Evolutionary conservation across 2,888 invertebrate genomes (phyloP).

Genomic region (Leptopilina myrica): DNA sequence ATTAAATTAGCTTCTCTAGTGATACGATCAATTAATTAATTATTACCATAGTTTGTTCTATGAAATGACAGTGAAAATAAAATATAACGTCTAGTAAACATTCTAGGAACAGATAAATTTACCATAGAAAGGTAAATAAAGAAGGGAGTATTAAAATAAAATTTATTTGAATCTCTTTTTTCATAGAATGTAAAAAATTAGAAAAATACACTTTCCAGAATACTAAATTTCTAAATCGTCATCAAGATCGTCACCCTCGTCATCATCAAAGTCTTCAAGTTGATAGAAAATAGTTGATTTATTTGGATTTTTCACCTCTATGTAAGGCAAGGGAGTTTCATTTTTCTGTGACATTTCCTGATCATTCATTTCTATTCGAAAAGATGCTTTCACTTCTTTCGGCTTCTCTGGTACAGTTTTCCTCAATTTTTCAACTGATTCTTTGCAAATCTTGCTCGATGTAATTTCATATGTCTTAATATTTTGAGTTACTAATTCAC

Average conservation of each 20-base stretch:
- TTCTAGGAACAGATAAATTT: too few species aligned
- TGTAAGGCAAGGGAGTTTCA: slow-evolving; percentile 70
- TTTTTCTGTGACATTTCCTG: slow-evolving; percentile 70
- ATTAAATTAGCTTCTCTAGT: too few species aligned
- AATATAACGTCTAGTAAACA: too few species aligned
- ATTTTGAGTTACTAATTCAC: slow-evolving; percentile 65
- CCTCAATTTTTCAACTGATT: background rate
- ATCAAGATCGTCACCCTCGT: slow-evolving; percentile 93
- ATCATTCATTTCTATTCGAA: slow-evolving; percentile 70
- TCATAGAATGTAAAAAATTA: background rate
- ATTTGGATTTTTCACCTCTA: slow-evolving; percentile 53
- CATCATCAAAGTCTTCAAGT: slow-evolving; percentile 88
- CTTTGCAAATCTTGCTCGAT: slow-evolving; percentile 55
- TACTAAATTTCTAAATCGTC: slow-evolving; percentile 86
- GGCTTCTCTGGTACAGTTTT: slow-evolving; percentile 42
- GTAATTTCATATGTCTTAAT: slow-evolving; percentile 60
- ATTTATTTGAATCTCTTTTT: too few species aligned
- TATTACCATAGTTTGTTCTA: too few species aligned
- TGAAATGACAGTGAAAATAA: too few species aligned
- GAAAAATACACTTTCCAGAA: background rate
- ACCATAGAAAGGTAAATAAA: too few species aligned
- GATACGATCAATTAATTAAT: too few species aligned
- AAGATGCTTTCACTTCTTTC: slow-evolving; percentile 64
- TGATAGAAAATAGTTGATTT: slow-evolving; percentile 83
- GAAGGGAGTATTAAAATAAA: too few species aligned